phyloP scores from a whole-genome alignment of 64 coral and sea anemone species.

The Stichodactyla helianthus region DNA sequence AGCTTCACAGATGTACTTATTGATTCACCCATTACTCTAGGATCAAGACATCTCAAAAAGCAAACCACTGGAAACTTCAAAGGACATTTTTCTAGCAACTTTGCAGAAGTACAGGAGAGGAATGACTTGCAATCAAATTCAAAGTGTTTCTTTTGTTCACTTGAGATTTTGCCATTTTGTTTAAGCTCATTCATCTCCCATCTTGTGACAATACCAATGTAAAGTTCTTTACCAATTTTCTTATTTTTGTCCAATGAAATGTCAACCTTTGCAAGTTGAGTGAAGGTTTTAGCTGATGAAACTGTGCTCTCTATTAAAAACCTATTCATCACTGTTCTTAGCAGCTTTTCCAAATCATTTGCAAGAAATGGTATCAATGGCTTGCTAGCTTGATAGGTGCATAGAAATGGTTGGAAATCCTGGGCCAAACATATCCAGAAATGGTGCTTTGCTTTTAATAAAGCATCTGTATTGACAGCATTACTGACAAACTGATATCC shows the following conservation, averaged over 20 bases:
- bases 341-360: slow-evolving; percentile 49
- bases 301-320: slow-evolving; percentile 12
- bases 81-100: slow-evolving; percentile 27
- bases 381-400: slow-evolving; percentile 27
- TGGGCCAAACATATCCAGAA: slow-evolving; percentile 79
- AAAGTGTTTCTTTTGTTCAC: slow-evolving; percentile 19
- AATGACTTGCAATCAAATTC: slow-evolving; percentile 38
- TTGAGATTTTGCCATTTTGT: slow-evolving; percentile 43
- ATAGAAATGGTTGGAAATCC: slow-evolving; percentile 66
- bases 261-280: slow-evolving; percentile 28
- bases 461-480: slow-evolving; percentile 53
- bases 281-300: slow-evolving; percentile 43
- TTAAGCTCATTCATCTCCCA: slow-evolving; percentile 48
- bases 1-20: slow-evolving; percentile 35
- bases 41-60: slow-evolving; percentile 41
- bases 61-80: slow-evolving; percentile 54
- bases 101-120: slow-evolving; percentile 35
- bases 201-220: slow-evolving; percentile 46
- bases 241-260: slow-evolving; percentile 37
- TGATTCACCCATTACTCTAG: slow-evolving; percentile 31
- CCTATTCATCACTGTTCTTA: background rate
- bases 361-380: slow-evolving; percentile 59
- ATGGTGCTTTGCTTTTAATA: slow-evolving; percentile 72
- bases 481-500: slow-evolving; percentile 57
- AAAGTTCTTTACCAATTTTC: slow-evolving; percentile 46